Percentiles rank a stretch among this genome's conserved stretches.
Evolutionary conservation across 2,888 invertebrate species (phyloP).

Genomic region (Lottia gigantea): DNA sequence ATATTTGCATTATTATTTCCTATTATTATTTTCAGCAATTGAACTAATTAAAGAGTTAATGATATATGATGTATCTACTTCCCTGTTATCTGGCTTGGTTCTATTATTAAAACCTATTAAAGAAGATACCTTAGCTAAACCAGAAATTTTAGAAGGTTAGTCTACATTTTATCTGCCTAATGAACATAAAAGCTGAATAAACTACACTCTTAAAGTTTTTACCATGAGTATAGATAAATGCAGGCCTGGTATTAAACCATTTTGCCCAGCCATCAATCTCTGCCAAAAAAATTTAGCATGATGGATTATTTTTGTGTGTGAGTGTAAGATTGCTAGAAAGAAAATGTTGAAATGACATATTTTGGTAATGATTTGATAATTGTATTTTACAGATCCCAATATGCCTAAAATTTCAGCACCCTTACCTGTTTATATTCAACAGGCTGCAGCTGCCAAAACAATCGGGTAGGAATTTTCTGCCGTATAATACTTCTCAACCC

Average conservation of each 20-base stretch:
- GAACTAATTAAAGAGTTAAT: conserved; percentile 67
- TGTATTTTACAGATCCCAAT: conserved; percentile 49
- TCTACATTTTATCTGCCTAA: not conserved
- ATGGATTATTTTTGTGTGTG: too few species aligned
- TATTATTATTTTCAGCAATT: conserved; percentile 65
- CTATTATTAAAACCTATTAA: conserved; percentile 58
- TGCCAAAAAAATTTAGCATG: too few species aligned
- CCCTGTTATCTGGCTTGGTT: conserved; percentile 60
- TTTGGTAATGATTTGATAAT: not conserved
- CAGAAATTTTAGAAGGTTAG: conserved; percentile 58
- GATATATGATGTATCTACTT: conserved; percentile 61
- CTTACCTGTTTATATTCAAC: conserved; percentile 66
- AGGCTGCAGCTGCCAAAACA: conserved; percentile 67
- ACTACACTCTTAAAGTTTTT: too few species aligned
- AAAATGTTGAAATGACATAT: too few species aligned
- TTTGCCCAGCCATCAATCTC: too few species aligned
- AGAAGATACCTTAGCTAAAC: conserved; percentile 57
- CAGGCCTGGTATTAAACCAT: too few species aligned
- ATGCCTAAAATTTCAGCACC: conserved; percentile 57
- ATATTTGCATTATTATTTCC: conserved; percentile 4
- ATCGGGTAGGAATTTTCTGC: conserved; percentile 55
- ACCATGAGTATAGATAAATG: too few species aligned
- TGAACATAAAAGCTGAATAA: too few species aligned
- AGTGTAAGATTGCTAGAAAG: too few species aligned
- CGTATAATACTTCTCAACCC: too few species aligned